Evolutionary conservation across 2,113 vertebrate species (phyloP).

Genomic region (Rana temporaria): DNA sequence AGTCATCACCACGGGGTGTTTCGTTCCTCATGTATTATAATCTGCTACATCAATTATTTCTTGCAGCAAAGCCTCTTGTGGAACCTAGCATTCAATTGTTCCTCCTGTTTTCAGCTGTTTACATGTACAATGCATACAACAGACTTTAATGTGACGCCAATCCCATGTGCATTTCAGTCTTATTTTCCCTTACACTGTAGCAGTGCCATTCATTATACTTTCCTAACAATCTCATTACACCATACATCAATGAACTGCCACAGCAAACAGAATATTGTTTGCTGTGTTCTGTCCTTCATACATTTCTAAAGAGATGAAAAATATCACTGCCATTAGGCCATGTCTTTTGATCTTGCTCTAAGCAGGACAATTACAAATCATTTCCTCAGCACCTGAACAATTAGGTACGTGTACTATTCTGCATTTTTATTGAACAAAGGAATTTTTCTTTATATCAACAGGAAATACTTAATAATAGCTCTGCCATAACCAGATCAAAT

Average conservation of each 20-base stretch:
- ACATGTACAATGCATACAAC: not conserved
- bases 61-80: too few species aligned
- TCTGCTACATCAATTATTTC: too few species aligned
- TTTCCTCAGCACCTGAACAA: conserved; percentile 25
- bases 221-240: conserved; percentile 42
- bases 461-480: conserved; percentile 21
- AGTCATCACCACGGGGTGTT: too few species aligned
- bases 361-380: conserved; percentile 31
- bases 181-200: not conserved
- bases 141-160: not conserved
- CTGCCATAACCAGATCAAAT: not conserved
- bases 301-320: conserved; percentile 37
- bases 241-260: conserved; percentile 35
- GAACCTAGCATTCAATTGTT: not conserved
- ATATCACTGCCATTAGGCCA: conserved; percentile 30
- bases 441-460: conserved; percentile 14
- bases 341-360: conserved; percentile 32
- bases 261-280: conserved; percentile 32
- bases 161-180: not conserved
- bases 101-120: not conserved
- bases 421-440: conserved; percentile 6
- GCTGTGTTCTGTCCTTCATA: not conserved
- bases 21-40: too few species aligned
- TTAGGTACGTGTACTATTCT: not conserved
- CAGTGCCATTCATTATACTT: conserved; percentile 12